These are phyloP conservation scores for Nematostella vectensis DNA, from an alignment of 92 coral and sea anemone genomes.

Conservation along the genomic window DNA sequence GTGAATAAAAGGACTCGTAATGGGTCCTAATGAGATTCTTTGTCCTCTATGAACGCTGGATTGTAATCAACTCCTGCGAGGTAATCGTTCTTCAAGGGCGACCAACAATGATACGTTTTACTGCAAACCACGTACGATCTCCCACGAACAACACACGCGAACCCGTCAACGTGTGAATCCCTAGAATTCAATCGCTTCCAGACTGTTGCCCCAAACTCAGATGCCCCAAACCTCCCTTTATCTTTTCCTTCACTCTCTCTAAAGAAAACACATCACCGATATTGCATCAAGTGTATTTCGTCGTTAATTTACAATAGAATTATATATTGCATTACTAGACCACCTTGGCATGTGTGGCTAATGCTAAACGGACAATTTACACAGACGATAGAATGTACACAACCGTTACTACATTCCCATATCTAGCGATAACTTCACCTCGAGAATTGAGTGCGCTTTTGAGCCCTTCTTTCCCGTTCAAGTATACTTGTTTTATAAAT, in stretches of 20 bases:
- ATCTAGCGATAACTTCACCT: too few relatives aligned
- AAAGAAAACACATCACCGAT: neutral
- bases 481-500: constrained; percentile 32
- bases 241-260: neutral
- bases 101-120: constrained; percentile 26
- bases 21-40: constrained; percentile 89
- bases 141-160: too few relatives aligned
- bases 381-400: neutral
- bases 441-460: too few relatives aligned
- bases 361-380: constrained; percentile 1
- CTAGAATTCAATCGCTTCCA: too few relatives aligned
- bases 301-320: neutral
- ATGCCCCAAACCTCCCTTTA: too few relatives aligned
- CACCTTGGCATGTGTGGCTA: neutral
- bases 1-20: constrained; percentile 86
- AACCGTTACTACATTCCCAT: too few relatives aligned
- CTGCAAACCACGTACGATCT: too few relatives aligned
- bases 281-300: neutral
- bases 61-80: constrained; percentile 69
- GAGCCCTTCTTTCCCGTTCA: too few relatives aligned
- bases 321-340: neutral
- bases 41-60: constrained; percentile 80
- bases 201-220: too few relatives aligned
- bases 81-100: constrained; percentile 37
- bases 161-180: too few relatives aligned